Base-by-base conservation (phyloP, 2,888 invertebrate species). In the Ramazzottius varieornatus region DNA sequence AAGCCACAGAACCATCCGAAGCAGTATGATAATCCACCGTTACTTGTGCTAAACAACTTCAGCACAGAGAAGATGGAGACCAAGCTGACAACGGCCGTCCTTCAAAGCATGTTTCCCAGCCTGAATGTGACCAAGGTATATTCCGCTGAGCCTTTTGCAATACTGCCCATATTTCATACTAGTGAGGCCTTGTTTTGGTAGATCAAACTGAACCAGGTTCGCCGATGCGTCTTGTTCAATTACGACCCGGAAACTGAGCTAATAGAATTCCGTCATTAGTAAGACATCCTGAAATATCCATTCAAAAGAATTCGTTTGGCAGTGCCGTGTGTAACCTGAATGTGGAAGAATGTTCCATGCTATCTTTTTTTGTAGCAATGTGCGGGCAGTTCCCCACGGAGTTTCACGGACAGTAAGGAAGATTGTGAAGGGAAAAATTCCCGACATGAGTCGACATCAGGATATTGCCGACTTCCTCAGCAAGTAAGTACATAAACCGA, bases 61-160 rank as follows among this genome's bases (percentile, higher is more conserved):
- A 85, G 84, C 29, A 88, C 88, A 0, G 89, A 90, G 74, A 89
- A 86, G 40, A 82, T 85, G 79, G 88, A 91, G 70, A 80, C 91
- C 75, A 88, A 90, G 71, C 79, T 98, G 29, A 89, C 93, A 84
- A 85, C 93, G 1, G 85, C 88, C 20, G 92, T 90, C 80, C 92
- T 98, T 74, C 94, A 96, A 78, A 94, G 93, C 73, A 90, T 98
- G 91, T 96, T 96, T 74, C 96, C 96, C 0, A 85, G 89, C 0
- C 90, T 98, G 66, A 94, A 96, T 76, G 83, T 96, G 68, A 86
- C 89, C 40, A 86, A 84, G 71, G 88, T 88, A 75, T 79, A 79
- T 77, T 68, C n/a, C n/a, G n/a, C n/a, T 0, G 65, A 67, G 63
- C 34, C 72, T 71, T 65, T 32, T 65, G 33, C 4, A 29, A 64